phyloP scores from a whole-genome alignment of 2,113 vertebrate genomes.

The Cyphomyrus discorhynchus region DNA sequence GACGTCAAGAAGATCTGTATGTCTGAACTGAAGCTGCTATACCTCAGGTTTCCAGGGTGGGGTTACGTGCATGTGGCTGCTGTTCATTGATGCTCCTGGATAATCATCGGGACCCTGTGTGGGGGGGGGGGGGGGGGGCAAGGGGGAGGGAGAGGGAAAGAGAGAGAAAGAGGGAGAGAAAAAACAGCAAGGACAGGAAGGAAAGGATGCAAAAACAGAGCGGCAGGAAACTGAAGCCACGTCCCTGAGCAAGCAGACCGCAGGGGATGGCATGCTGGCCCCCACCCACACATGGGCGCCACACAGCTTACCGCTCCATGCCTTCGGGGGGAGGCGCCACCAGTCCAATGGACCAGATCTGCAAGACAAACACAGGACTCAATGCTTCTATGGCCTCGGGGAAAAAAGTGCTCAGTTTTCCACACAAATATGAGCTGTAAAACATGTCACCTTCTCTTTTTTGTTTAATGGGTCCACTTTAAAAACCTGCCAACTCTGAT shows the following conservation, averaged over 20 bases:
- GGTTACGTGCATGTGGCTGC: neutral
- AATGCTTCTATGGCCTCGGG: neutral
- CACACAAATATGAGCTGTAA: neutral
- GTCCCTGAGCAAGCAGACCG: neutral
- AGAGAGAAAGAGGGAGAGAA: no score
- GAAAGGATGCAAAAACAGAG: neutral
- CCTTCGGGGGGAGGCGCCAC: neutral
- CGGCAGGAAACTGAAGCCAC: neutral
- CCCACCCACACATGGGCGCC: neutral
- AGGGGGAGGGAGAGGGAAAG: neutral
- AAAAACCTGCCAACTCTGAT: neutral
- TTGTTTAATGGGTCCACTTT: neutral
- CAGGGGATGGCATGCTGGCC: neutral
- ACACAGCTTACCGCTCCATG: neutral
- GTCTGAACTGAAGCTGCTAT: neutral
- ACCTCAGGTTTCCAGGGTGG: constrained; percentile 9
- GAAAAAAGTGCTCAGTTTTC: neutral
- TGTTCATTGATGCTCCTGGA: neutral
- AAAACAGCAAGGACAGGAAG: neutral
- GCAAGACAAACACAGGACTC: neutral
- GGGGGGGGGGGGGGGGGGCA: neutral
- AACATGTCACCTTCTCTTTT: neutral
- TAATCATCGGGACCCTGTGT: neutral
- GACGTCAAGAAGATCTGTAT: neutral
- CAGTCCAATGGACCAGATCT: neutral